phyloP scores from a whole-genome alignment of 2,888 invertebrate species.

The Biston betularia region DNA sequence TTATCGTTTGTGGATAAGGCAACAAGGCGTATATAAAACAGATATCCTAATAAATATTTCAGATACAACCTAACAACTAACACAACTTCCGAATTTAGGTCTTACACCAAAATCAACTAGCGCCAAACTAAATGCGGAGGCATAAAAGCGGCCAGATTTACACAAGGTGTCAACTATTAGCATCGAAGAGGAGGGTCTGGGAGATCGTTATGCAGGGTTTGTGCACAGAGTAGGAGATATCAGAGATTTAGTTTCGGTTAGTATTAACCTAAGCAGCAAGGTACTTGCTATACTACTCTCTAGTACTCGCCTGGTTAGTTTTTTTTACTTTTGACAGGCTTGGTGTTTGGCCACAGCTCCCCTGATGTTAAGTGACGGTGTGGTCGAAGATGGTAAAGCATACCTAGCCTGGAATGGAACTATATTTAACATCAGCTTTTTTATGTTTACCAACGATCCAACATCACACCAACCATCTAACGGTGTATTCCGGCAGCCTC shows the following conservation, averaged over 20 bases:
- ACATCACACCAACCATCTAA: too few relatives aligned
- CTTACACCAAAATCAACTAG: conserved; percentile 18
- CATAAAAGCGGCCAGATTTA: conserved; percentile 44
- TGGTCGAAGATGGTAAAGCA: too few relatives aligned
- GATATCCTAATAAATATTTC: conserved; percentile 5
- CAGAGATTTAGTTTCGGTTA: neutral
- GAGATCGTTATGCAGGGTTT: conserved; percentile 22
- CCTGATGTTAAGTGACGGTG: too few relatives aligned
- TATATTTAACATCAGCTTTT: too few relatives aligned
- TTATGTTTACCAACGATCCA: too few relatives aligned
- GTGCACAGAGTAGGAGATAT: neutral
- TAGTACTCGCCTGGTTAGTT: too few relatives aligned
- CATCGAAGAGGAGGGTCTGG: conserved; percentile 35
- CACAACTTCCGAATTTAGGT: conserved; percentile 10
- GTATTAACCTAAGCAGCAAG: neutral
- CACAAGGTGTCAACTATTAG: conserved; percentile 47
- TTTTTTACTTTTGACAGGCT: too few relatives aligned
- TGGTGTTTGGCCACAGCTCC: too few relatives aligned
- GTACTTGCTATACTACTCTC: too few relatives aligned
- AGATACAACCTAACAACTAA: conserved; percentile 7
- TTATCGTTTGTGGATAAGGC: neutral
- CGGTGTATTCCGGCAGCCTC: too few relatives aligned
- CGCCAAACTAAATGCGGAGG: conserved; percentile 15
- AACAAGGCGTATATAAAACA: neutral
- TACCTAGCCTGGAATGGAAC: too few relatives aligned